Evolutionary conservation across 2,888 invertebrate genomes (phyloP), one percentile per base, ranked within the genome.

Genomic region (Suillia variegata): DNA sequence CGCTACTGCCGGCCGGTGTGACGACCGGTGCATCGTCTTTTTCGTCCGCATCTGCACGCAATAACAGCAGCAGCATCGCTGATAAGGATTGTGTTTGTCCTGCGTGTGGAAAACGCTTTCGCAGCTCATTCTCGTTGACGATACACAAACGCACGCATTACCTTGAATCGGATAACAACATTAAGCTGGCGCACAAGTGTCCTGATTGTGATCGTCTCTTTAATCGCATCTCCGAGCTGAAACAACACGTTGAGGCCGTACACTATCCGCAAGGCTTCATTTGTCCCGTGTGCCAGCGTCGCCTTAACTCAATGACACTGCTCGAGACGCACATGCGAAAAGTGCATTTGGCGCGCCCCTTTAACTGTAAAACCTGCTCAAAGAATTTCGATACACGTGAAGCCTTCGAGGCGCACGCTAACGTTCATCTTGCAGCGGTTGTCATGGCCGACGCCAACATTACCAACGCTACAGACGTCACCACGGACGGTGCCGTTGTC

Each of bases 201-300:
- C 55, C 69, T 1, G 69, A 69, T 22, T 69, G 69, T 48, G 65
- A 69, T 55, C 56, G 65, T 26, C 54, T 69, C 13, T 69, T 69
- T 50, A 69, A 67, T 51, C 65, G 63, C 48, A 56, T 67, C 20
- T 62, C 62, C 15, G 67, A 69, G 52, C 60, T 67, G 10, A 67
- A 67, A 24, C 56, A 65, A n/a, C 69, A 69, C 48, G 62, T 69
- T 4, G 63, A 66, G 42, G 58, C 62, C 22, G 61, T 60, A 0
- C 69, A 69, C 20, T 69, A 67, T 62, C 66, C 69, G 2, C 64
- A 69, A 13, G 69, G 69, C 2, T 67, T 67, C 8, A 64, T 66
- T 24, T 69, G 69, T 48, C 64, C 62, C 58, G 66, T 69, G 24
- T 69, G 69, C 18, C 63, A 65, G 47, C 63, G 63, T 12, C 62